Conservation (phyloP, 1,140 invertebrate genomes). For the Drosophila lacteicornis region DNA sequence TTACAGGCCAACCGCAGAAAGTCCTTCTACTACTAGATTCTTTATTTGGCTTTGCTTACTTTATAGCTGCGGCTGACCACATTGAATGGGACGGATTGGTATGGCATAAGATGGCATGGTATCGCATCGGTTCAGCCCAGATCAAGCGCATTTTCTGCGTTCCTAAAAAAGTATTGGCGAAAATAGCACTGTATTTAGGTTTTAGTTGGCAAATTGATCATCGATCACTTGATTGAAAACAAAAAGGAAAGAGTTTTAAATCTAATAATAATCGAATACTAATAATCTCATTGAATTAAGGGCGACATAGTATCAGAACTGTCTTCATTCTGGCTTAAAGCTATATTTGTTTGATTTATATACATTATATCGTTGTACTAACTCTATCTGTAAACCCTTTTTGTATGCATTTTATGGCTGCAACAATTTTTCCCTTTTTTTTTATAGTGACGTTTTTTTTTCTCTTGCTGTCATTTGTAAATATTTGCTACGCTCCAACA, state of each 20-base stretch:
- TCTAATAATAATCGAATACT: not conserved
- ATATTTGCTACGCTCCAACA: slow-evolving; percentile 55
- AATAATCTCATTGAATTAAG: not conserved
- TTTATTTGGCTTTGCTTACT: slow-evolving; percentile 60
- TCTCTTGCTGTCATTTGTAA: slow-evolving; percentile 53
- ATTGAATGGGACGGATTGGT: slow-evolving; percentile 5
- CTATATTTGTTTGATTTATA: not conserved
- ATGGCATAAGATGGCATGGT: not conserved
- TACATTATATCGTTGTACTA: not conserved
- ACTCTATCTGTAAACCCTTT: slow-evolving; percentile 36
- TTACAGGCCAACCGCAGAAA: slow-evolving; percentile 59
- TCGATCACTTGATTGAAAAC: not conserved
- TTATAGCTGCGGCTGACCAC: slow-evolving; percentile 44
- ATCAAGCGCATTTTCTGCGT: slow-evolving; percentile 39
- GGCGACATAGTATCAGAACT: not conserved
- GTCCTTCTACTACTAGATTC: slow-evolving; percentile 44
- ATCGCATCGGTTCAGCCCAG: slow-evolving; percentile 26
- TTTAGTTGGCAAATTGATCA: slow-evolving; percentile 36
- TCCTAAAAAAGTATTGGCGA: slow-evolving; percentile 22
- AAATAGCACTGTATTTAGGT: slow-evolving; percentile 44
- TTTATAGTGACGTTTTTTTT: slow-evolving; percentile 4
- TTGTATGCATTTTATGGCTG: slow-evolving; percentile 19
- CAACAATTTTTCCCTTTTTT: slow-evolving; percentile 21
- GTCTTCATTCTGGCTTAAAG: not conserved
- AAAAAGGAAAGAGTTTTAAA: not conserved